Conservation (phyloP, 2,888 invertebrate genomes). For the Caenorhabditis panamensis region DNA sequence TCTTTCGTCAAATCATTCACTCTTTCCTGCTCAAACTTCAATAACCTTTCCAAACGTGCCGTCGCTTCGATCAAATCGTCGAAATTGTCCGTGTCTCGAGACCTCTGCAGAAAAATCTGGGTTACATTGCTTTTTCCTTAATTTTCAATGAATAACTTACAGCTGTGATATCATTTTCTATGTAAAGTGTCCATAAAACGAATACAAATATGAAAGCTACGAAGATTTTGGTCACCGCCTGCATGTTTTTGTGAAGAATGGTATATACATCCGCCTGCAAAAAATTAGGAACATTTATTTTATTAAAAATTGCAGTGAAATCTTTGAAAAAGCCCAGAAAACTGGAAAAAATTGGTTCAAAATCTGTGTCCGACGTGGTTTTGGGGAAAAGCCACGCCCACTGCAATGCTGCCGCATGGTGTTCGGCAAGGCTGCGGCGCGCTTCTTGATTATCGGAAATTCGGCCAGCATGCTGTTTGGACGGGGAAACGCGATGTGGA, state of each 20-base stretch:
- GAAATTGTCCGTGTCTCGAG: conserved; percentile 39
- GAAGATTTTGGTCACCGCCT: conserved; percentile 54
- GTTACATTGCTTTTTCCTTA: background rate
- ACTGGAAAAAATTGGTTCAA: conserved; percentile 4
- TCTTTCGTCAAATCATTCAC: conserved; percentile 31
- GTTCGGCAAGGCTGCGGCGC: conserved; percentile 26
- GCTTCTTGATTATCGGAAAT: background rate
- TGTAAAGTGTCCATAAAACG: conserved; percentile 53
- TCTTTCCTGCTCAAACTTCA: conserved; percentile 51
- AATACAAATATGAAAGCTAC: conserved; percentile 44
- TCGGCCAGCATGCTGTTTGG: background rate
- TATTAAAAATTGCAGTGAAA: background rate
- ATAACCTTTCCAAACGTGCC: conserved; percentile 40
- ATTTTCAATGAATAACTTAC: conserved; percentile 19
- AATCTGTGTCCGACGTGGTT: conserved; percentile 33
- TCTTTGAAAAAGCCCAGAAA: conserved; percentile 1
- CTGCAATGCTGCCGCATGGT: conserved; percentile 28
- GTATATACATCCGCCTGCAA: conserved; percentile 43
- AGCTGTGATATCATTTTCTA: conserved; percentile 50
- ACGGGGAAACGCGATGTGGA: background rate
- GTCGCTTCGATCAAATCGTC: conserved; percentile 46
- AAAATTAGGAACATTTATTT: conserved; percentile 4
- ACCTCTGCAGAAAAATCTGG: conserved; percentile 38
- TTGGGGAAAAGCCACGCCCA: conserved; percentile 27
- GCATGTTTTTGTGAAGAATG: conserved; percentile 31